These are phyloP conservation scores for Scolopax bukidnonensis DNA, from an alignment of 2,797 vertebrate species.

Conservation along the genomic window DNA sequence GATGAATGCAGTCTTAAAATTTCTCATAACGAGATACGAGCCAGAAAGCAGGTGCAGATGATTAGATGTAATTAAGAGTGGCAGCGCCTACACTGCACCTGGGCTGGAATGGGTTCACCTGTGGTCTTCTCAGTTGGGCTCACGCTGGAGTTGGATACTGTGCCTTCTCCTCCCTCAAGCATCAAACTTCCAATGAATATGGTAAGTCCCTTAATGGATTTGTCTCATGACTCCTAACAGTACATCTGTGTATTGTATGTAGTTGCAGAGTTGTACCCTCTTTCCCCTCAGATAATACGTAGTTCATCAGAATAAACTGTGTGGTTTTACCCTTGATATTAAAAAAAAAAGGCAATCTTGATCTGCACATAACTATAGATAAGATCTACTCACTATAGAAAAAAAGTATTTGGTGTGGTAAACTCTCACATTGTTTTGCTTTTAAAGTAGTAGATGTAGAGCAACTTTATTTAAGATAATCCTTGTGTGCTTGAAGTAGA, in stretches of 20 bases:
- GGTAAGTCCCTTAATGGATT: background rate
- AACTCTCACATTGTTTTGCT: background rate
- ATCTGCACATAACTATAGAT: background rate
- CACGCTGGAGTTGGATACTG: background rate
- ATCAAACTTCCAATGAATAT: background rate
- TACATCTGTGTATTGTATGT: background rate
- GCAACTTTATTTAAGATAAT: background rate
- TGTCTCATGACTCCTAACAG: background rate
- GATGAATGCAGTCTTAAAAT: background rate
- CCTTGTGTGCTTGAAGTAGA: background rate
- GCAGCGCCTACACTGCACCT: background rate
- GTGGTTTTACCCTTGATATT: background rate
- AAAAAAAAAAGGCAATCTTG: background rate
- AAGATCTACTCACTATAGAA: background rate
- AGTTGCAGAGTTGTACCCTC: background rate
- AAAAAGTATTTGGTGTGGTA: background rate
- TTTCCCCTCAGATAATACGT: background rate
- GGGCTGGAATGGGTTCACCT: background rate
- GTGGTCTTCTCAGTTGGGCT: background rate
- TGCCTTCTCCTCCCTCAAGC: background rate
- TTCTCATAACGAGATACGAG: background rate
- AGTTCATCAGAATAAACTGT: background rate
- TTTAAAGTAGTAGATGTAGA: background rate
- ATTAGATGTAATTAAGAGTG: constrained; percentile 9
- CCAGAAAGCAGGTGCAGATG: constrained; percentile 1